phyloP scores from a whole-genome alignment of 2,888 invertebrate genomes.

The Dendrolimus houi region DNA sequence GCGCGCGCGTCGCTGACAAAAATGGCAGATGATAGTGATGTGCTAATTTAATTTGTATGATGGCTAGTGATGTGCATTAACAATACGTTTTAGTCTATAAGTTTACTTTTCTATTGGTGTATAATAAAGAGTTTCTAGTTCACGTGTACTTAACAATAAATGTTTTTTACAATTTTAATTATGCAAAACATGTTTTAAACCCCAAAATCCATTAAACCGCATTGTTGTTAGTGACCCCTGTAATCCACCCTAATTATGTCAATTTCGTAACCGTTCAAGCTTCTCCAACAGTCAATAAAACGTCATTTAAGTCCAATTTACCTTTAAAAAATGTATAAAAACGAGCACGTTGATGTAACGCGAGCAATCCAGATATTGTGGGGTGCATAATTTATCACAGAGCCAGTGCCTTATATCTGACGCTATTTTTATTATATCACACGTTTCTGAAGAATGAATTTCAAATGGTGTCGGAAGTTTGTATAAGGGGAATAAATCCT shows the following conservation, averaged over 20 bases:
- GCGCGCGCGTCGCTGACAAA: too few relatives aligned
- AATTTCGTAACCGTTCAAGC: not conserved
- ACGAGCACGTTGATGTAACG: conserved; percentile 55
- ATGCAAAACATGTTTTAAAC: too few relatives aligned
- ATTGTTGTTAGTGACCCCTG: not conserved
- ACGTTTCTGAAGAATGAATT: conserved; percentile 73
- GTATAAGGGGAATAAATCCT: conserved; percentile 61
- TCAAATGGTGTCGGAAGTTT: conserved; percentile 74
- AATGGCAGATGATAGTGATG: too few relatives aligned
- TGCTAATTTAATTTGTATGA: too few relatives aligned
- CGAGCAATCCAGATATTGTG: conserved; percentile 61
- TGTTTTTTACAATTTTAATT: too few relatives aligned
- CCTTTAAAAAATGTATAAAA: conserved; percentile 57
- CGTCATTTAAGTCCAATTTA: conserved; percentile 54
- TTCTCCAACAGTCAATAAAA: not conserved
- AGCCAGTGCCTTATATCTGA: conserved; percentile 51
- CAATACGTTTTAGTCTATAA: too few relatives aligned
- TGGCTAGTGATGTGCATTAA: too few relatives aligned
- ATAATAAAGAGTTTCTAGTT: too few relatives aligned
- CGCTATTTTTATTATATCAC: conserved; percentile 74
- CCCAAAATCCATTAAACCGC: too few relatives aligned
- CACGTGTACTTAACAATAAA: too few relatives aligned
- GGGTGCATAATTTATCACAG: conserved; percentile 72
- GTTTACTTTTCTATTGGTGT: too few relatives aligned
- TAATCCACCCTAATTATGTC: not conserved